Evolutionary conservation across 2,797 vertebrate species (phyloP), one percentile per base, ranked within the genome.

Genomic region (Enoplosus armatus): DNA sequence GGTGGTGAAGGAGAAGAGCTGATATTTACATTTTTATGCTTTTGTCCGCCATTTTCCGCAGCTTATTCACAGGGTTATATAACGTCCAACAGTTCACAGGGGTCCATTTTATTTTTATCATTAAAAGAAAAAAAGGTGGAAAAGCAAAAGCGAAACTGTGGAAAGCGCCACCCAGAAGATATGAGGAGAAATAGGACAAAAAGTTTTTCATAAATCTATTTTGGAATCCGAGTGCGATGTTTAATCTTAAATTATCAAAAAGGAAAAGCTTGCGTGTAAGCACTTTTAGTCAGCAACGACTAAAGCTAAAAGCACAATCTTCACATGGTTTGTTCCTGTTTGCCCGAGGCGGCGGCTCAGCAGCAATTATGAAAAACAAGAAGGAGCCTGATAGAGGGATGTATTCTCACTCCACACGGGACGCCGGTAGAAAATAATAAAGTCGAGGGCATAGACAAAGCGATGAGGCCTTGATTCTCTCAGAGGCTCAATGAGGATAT

Each of bases 301-400:
- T n/a, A n/a, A n/a, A n/a, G n/a, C n/a, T n/a, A 27, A 54, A 70
- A 54, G 33, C 45, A 47, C 22, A 29, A 8, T 82, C 56, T 66
- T 53, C 73, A 63, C 64, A 69, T 27, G 20, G 37, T 48, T 66
- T 63, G 47, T 45, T 73, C 27, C 33, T 18, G 35, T n/a, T n/a
- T 31, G 74, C 78, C 61, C 0, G 55, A 72, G 66, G 78, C 86
- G 37, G 63, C 59, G 51, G 71, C 72, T 22, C 72, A 76, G 26
- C 64, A 74, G 76, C 78, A 82, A 84, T 85, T 78, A 69, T 47
- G 48, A 55, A 59, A 68, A 70, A 61, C 41, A 77, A 75, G 70
- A 79, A 35, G 72, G 79, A 33, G 70, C 59, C 47, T 75, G 8
- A 15, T 10, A 75, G 73, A 74, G 39, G 43, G 76, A 58, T 29